These are phyloP conservation scores for Empis stercorea DNA, from an alignment of 2,888 invertebrate genomes.

Conservation along the genomic window DNA sequence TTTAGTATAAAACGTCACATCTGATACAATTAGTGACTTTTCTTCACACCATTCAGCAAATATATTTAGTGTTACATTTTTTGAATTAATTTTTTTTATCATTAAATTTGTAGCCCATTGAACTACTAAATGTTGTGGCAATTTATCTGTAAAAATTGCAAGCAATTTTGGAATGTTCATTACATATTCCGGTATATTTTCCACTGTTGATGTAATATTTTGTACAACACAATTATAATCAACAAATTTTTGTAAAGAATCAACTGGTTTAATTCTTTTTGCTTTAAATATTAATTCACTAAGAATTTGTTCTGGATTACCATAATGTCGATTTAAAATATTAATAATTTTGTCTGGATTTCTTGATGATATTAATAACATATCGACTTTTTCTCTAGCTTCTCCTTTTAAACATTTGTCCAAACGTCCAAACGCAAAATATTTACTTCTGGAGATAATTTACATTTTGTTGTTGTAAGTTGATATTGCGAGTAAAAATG, in stretches of 20 bases:
- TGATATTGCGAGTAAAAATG: not conserved
- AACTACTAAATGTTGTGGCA: not conserved
- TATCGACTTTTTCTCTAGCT: not conserved
- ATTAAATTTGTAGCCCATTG: not conserved
- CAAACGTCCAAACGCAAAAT: not conserved
- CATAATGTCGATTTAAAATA: not conserved
- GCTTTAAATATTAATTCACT: not conserved
- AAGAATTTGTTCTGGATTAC: not conserved
- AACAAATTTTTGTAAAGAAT: not conserved
- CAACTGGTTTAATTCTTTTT: not conserved
- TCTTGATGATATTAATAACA: not conserved
- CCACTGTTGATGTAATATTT: not conserved
- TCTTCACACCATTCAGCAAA: not conserved
- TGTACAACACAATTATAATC: not conserved
- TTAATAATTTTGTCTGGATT: not conserved
- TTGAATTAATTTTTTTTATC: not conserved
- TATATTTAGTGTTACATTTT: not conserved
- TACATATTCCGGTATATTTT: too few species aligned
- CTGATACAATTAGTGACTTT: not conserved
- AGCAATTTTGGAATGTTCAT: not conserved
- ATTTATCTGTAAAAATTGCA: not conserved
- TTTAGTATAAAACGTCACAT: not conserved
- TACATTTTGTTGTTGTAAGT: not conserved
- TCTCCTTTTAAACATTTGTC: not conserved
- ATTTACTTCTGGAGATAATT: not conserved